Percentiles rank a stretch among this genome's conserved stretches.
Conservation (phyloP, 2,888 invertebrate species). For the Pinctada fucata region DNA sequence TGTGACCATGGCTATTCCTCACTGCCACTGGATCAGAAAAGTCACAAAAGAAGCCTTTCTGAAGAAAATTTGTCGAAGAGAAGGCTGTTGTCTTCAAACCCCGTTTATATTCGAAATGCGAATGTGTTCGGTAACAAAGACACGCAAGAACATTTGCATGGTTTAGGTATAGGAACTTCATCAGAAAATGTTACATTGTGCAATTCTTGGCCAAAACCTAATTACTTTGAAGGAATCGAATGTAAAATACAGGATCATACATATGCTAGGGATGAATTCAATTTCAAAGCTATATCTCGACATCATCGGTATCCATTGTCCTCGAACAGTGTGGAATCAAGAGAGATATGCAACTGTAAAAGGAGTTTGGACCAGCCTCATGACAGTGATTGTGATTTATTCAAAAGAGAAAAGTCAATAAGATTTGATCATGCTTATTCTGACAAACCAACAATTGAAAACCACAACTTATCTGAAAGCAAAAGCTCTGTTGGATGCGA, state of each 20-base stretch:
- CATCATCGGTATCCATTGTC: background rate
- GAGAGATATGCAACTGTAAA: background rate
- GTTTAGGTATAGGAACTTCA: too few relatives aligned
- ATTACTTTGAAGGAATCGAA: background rate
- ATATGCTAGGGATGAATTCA: conserved; percentile 30
- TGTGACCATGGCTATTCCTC: too few relatives aligned
- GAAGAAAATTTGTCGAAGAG: conserved; percentile 29
- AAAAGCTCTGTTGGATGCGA: too few relatives aligned
- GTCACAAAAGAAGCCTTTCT: conserved; percentile 18
- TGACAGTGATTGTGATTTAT: too few relatives aligned
- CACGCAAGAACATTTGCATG: too few relatives aligned
- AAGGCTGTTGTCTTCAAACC: background rate
- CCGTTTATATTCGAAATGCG: background rate
- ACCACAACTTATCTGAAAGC: too few relatives aligned
- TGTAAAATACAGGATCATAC: conserved; percentile 26
- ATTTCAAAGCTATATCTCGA: background rate
- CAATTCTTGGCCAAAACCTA: conserved; percentile 36
- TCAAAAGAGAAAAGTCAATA: background rate
- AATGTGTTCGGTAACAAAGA: too few relatives aligned
- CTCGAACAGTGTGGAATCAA: background rate
- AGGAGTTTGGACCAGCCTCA: too few relatives aligned
- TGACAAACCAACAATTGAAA: background rate
- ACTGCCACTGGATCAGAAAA: background rate
- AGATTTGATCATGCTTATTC: conserved; percentile 16
- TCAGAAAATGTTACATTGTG: conserved; percentile 2